These are phyloP conservation scores for Vireo griseus DNA, from an alignment of 2,797 vertebrate genomes.

Conservation along the genomic window DNA sequence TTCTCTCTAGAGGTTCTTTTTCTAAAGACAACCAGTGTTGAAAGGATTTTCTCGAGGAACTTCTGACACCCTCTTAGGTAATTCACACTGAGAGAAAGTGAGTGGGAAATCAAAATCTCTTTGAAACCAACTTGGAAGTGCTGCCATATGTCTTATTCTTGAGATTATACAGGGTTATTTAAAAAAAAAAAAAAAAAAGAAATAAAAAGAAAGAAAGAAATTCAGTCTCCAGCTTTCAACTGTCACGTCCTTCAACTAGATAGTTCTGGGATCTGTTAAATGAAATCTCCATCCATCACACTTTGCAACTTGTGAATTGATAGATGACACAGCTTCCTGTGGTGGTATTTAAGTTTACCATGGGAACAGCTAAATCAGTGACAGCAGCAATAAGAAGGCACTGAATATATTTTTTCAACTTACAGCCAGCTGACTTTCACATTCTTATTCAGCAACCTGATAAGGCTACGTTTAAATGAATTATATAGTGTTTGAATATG, in stretches of 20 bases:
- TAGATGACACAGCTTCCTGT: constrained; percentile 17
- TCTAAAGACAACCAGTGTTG: neutral
- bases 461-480: constrained; percentile 9
- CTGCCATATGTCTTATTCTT: constrained; percentile 30
- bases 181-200: neutral
- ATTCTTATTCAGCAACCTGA: constrained; percentile 37
- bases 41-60: constrained; percentile 22
- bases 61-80: constrained; percentile 37
- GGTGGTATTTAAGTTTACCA: constrained; percentile 36
- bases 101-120: constrained; percentile 33
- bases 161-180: neutral
- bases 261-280: constrained; percentile 32
- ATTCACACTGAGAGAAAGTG: constrained; percentile 6
- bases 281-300: constrained; percentile 22
- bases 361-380: constrained; percentile 41
- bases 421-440: constrained; percentile 19
- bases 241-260: constrained; percentile 19
- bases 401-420: constrained; percentile 2
- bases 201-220: neutral
- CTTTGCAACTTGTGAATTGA: constrained; percentile 36
- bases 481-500: constrained; percentile 18
- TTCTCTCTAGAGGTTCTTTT: neutral
- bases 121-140: constrained; percentile 14
- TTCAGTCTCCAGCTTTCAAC: neutral
- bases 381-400: constrained; percentile 37